Percentiles rank a stretch among this genome's conserved stretches.
phyloP scores from a whole-genome alignment of 2,888 invertebrate genomes.

The Meliscaeva auricollis region DNA sequence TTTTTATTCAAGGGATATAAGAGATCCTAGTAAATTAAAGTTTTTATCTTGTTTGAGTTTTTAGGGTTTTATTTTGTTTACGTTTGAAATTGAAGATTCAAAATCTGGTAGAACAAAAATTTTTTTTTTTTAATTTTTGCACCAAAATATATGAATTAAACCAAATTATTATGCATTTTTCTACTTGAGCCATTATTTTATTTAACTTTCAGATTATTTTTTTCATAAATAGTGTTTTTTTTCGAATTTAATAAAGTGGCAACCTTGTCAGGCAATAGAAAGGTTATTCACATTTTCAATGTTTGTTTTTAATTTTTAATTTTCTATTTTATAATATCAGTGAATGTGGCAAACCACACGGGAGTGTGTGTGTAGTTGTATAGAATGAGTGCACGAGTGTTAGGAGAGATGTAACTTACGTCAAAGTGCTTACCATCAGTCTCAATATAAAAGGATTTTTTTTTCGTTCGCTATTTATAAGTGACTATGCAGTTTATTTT shows the following conservation, averaged over 20 bases:
- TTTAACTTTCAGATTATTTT: too few species aligned
- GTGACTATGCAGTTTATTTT: slow-evolving; percentile 1
- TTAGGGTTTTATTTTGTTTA: too few species aligned
- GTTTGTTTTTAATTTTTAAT: slow-evolving; percentile 74
- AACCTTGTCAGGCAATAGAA: slow-evolving; percentile 39
- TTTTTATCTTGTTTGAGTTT: too few species aligned
- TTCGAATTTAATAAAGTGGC: background rate
- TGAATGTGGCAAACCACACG: background rate
- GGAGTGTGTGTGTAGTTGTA: background rate
- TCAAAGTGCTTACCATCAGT: slow-evolving; percentile 49
- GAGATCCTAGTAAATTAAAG: too few species aligned
- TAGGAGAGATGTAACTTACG: slow-evolving; percentile 5
- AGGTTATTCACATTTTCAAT: slow-evolving; percentile 72
- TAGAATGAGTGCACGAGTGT: background rate
- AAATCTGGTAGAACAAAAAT: too few species aligned
- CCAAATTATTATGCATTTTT: too few species aligned
- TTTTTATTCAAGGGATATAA: too few species aligned
- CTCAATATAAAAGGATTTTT: background rate
- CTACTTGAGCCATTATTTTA: too few species aligned
- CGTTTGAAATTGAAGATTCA: too few species aligned
- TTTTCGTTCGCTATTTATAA: slow-evolving; percentile 11
- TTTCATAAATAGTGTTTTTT: too few species aligned
- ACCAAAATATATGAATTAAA: too few species aligned
- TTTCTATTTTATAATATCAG: slow-evolving; percentile 59
- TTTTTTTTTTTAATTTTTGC: too few species aligned